Base-by-base conservation (phyloP, 2,888 invertebrate genomes). In the Byasa hedistus region DNA sequence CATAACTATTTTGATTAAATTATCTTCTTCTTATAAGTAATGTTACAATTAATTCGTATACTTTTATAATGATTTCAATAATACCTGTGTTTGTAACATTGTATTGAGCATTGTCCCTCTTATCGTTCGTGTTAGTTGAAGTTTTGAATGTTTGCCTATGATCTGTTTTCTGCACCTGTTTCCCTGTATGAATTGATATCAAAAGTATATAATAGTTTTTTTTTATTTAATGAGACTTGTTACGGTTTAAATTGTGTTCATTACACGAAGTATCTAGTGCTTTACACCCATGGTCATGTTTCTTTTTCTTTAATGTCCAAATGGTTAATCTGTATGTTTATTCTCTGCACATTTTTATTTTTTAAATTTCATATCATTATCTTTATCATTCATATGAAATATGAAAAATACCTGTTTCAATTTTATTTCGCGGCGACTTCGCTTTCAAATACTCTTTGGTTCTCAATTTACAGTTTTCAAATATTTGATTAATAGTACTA, bases 381-480 rank as follows among this genome's bases (percentile, higher is more conserved):
- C 1, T 15, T 1, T 48, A 48, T 48, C 4, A 48, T 19, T 48
- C 1, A 48, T 19, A n/a, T 48, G n/a, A 48, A 48, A n/a, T 48
- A n/a, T 5, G 0, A n/a, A 48, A 19, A 48, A n/a, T 54, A 64
- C 64, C 61, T 5, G 52, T 24, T 52, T 59, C 62, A 44, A 27
- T 22, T 19, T 58, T 62, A 62, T 62, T 62, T 21, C 21, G 15
- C n/a, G 19, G 36, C 10, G 61, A 21, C 3, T 54, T 61, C 3
- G 51, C 19, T 57, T 66, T 66, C 15, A 48, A 32, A 15, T 55
- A 55, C 55, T 62, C 57, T 23, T 62, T 66, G 19, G 57, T 54
- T 55, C 54, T 62, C 15, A 48, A 10, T 55, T 55, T 62, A 58
- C 66, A 54, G 12, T 62, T 62, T 66, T 66, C 62, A 59, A 58